These are phyloP conservation scores for Edolisoma coerulescens DNA, from an alignment of 2,113 vertebrate species.

Conservation along the genomic window DNA sequence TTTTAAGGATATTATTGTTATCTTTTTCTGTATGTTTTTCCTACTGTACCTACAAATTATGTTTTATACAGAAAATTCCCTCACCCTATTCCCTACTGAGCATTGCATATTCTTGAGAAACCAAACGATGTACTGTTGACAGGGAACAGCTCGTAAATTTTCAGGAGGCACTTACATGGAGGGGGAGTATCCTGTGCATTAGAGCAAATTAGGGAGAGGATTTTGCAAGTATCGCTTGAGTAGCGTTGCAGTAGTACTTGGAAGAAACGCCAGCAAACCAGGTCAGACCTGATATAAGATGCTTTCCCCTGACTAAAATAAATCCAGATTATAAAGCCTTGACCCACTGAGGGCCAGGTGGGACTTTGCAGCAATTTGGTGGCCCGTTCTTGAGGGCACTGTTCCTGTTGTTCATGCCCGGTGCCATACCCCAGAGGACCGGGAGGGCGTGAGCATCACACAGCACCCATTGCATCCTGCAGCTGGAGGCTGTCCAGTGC, in stretches of 20 bases:
- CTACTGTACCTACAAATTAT: neutral
- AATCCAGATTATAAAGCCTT: neutral
- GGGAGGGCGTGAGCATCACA: accelerated
- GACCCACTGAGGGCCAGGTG: neutral
- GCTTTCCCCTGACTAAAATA: neutral
- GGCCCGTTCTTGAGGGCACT: accelerated
- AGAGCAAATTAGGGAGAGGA: conserved; percentile 25
- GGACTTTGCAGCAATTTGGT: neutral
- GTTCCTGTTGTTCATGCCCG: neutral
- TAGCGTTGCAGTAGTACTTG: neutral
- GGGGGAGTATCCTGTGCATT: neutral
- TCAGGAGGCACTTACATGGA: neutral
- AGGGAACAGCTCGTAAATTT: conserved; percentile 39
- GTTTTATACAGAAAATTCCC: neutral
- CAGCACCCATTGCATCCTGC: accelerated
- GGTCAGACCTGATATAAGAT: neutral
- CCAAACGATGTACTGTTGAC: neutral
- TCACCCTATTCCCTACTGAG: neutral
- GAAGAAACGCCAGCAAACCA: neutral
- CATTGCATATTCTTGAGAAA: conserved; percentile 3
- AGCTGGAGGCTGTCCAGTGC: neutral
- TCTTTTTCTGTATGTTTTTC: neutral
- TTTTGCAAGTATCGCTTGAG: neutral
- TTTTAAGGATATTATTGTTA: neutral
- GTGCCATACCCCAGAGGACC: neutral